Base-by-base conservation (phyloP, 2,113 vertebrate species). In the Meles meles region DNA sequence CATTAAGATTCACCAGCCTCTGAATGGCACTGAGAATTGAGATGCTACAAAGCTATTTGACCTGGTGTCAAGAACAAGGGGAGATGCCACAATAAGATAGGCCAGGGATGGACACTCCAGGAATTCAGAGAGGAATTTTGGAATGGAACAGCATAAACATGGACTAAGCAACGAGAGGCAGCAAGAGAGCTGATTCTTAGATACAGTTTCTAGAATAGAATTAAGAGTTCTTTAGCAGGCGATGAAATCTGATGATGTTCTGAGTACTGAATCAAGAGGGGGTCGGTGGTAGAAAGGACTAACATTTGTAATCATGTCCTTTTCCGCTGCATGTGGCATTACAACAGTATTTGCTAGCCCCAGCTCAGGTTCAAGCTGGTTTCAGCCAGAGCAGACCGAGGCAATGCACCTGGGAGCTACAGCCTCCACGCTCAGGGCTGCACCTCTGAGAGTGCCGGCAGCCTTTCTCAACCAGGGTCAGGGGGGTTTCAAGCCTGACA, bases 51-150 rank as follows among this genome's bases (percentile, higher is more conserved):
- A 98, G 97, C 97, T 97, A 4, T 98, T 97, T 98, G 97, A 98
- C 97, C 98, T 92, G 39, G 97, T 98, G 97, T 98, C 98, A 98
- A 97, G 97, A 98, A 96, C 96, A 98, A 98, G 97, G 76, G 37
- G 93, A 98, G 97, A 98, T 94, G 84, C 88, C 96, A 98, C 97
- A 96, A 89, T 71, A 29, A 97, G 97, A 98, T 85, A 97, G 98
- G 97, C 87, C 91, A 52, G 10, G 74, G 97, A 96, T 79, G 98
- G 98, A 96, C 80, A 88, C 57, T 92, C 49, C 92, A 98, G 97
- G 98, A 98, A 98, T 98, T 97, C 81, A 87, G 84, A 80, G 88
- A 98, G 97, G 98, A 98, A 98, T 98, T 98, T 63, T 27, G 10
- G 88, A 90, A 81, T 0, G 47, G 59, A 95, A 57, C 89, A 97